A percentile compares a stretch with the other conserved stretches of the same genome.
Conservation (phyloP, 2,797 vertebrate genomes). For the Graptemys geographica region DNA sequence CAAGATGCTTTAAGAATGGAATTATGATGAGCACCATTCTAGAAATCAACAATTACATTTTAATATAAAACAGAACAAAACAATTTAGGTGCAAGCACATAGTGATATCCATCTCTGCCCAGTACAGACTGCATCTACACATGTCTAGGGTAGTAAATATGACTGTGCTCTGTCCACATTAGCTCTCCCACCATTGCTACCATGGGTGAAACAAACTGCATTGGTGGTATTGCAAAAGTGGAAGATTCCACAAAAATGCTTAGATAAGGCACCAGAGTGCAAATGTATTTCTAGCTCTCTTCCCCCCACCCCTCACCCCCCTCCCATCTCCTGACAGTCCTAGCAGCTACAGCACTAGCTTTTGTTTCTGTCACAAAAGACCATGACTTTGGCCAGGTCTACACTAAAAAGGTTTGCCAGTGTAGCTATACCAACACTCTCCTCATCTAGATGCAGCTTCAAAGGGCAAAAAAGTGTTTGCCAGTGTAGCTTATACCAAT, state of each 20-base stretch:
- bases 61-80: not conserved
- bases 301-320: not conserved
- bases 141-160: not conserved
- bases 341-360: not conserved
- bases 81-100: not conserved
- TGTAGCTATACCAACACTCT: not conserved
- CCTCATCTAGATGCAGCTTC: not conserved
- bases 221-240: not conserved
- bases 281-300: not conserved
- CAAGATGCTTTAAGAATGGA: not conserved
- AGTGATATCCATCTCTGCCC: not conserved
- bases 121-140: not conserved
- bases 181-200: not conserved
- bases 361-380: not conserved
- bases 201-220: not conserved
- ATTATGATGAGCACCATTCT: not conserved
- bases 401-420: not conserved
- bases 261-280: not conserved
- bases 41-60: not conserved
- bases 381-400: rapidly evolving
- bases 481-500: not conserved
- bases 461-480: not conserved
- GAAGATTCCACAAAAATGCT: not conserved
- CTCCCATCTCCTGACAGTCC: not conserved
- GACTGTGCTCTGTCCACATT: not conserved